Evolutionary conservation across 1,140 invertebrate species (phyloP).

Genomic region (Pogonus chalceus): DNA sequence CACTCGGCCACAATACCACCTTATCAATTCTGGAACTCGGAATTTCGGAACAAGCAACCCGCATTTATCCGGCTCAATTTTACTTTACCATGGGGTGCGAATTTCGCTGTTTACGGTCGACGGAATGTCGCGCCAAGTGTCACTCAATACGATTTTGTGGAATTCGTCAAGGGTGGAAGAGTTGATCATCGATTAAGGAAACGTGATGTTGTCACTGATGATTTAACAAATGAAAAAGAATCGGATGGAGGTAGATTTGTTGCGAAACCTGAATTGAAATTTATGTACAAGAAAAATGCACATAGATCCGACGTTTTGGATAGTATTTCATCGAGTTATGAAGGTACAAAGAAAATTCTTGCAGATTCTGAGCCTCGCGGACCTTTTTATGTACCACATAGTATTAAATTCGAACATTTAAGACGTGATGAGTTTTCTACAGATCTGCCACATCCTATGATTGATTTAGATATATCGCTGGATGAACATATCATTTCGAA

Average conservation of each 20-base stretch:
- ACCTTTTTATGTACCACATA: slow-evolving; percentile 26
- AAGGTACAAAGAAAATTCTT: slow-evolving; percentile 36
- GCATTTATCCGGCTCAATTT: slow-evolving; percentile 84
- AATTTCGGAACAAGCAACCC: slow-evolving; percentile 79
- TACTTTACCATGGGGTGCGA: slow-evolving; percentile 78
- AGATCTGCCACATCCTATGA: slow-evolving; percentile 33
- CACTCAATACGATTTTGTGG: slow-evolving; percentile 91
- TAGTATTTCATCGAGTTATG: slow-evolving; percentile 41
- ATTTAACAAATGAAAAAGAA: slow-evolving; percentile 32
- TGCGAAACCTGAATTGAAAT: slow-evolving; percentile 14
- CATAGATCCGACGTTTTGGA: slow-evolving; percentile 36
- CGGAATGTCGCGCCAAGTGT: slow-evolving; percentile 86
- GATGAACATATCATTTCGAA: slow-evolving; percentile 48
- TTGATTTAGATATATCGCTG: slow-evolving; percentile 34
- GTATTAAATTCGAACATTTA: slow-evolving; percentile 22
- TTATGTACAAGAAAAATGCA: slow-evolving; percentile 15
- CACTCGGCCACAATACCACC: slow-evolving; percentile 72
- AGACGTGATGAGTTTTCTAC: slow-evolving; percentile 14
- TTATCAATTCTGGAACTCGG: slow-evolving; percentile 84
- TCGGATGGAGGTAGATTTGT: no score
- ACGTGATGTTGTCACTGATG: slow-evolving; percentile 34
- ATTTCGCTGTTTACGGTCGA: slow-evolving; percentile 87
- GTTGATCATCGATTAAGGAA: slow-evolving; percentile 62
- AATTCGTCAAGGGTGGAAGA: slow-evolving; percentile 76
- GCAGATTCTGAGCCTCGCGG: slow-evolving; percentile 33